These are phyloP conservation scores for Nudaria mundana DNA, from an alignment of 2,888 invertebrate species.

Conservation along the genomic window DNA sequence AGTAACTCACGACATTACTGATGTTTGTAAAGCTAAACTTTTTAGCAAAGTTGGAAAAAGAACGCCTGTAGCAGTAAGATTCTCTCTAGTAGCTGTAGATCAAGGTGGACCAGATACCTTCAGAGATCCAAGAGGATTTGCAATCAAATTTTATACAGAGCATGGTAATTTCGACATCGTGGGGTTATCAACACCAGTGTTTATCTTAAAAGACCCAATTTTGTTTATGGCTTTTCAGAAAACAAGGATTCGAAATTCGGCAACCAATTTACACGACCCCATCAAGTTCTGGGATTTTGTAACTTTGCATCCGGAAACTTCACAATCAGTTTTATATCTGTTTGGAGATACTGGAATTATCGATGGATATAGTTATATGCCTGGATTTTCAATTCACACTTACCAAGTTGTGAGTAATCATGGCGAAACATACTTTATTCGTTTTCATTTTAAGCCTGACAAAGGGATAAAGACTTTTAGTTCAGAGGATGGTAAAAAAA, in stretches of 20 bases:
- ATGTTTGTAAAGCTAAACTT: constrained; percentile 1
- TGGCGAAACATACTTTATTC: constrained; percentile 86
- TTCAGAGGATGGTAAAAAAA: constrained; percentile 82
- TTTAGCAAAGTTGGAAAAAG: constrained; percentile 1
- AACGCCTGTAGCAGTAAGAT: not conserved
- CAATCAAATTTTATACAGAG: not conserved
- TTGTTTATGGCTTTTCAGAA: not conserved
- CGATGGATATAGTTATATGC: constrained; percentile 93
- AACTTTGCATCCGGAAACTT: constrained; percentile 1
- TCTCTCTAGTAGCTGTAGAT: constrained; percentile 1
- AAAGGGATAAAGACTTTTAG: constrained; percentile 90
- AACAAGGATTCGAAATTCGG: not conserved
- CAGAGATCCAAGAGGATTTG: constrained; percentile 2
- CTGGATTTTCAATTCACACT: constrained; percentile 95
- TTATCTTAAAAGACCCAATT: constrained; percentile 1
- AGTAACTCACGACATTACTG: constrained; percentile 1
- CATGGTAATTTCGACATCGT: constrained; percentile 1
- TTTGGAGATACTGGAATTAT: constrained; percentile 95
- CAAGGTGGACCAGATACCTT: not conserved
- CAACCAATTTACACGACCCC: not conserved
- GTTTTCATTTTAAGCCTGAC: constrained; percentile 94
- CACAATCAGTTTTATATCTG: constrained; percentile 83
- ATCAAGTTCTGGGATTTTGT: constrained; percentile 1
- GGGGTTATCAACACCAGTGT: not conserved
- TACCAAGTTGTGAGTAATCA: constrained; percentile 90